phyloP scores from a whole-genome alignment of 2,888 invertebrate species.

The Agrilus cyanescens region DNA sequence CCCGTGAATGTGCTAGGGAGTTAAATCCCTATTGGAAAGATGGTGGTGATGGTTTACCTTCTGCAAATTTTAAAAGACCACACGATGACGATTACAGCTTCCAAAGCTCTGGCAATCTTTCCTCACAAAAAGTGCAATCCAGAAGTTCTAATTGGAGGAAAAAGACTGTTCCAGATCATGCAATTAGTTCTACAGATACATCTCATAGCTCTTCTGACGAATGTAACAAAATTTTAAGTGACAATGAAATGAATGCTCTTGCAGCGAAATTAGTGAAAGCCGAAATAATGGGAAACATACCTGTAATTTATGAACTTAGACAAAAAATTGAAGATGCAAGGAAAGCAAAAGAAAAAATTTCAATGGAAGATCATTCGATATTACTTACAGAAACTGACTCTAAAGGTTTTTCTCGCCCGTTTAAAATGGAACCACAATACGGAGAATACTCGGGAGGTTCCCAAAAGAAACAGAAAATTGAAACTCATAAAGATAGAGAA shows the following conservation, averaged over 20 bases:
- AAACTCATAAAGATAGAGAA: conserved; percentile 63
- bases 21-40: conserved; percentile 89
- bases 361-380: conserved; percentile 39
- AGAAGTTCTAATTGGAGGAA: conserved; percentile 12
- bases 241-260: conserved; percentile 80
- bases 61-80: conserved; percentile 35
- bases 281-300: conserved; percentile 78
- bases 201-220: conserved; percentile 8
- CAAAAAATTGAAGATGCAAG: conserved; percentile 61
- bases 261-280: conserved; percentile 88
- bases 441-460: conserved; percentile 37
- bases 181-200: conserved; percentile 2
- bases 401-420: conserved; percentile 57
- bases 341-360: conserved; percentile 24
- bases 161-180: conserved; percentile 16
- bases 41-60: conserved; percentile 76
- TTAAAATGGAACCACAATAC: conserved; percentile 35
- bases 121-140: conserved; percentile 5
- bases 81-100: conserved; percentile 33
- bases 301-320: conserved; percentile 58
- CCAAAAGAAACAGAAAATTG: conserved; percentile 42
- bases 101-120: conserved; percentile 17
- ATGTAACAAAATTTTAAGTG: conserved; percentile 39
- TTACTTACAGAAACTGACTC: conserved; percentile 57
- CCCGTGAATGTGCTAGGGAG: conserved; percentile 62